Base-by-base conservation (phyloP, 2,797 vertebrate species). In the Cyprinella venusta region DNA sequence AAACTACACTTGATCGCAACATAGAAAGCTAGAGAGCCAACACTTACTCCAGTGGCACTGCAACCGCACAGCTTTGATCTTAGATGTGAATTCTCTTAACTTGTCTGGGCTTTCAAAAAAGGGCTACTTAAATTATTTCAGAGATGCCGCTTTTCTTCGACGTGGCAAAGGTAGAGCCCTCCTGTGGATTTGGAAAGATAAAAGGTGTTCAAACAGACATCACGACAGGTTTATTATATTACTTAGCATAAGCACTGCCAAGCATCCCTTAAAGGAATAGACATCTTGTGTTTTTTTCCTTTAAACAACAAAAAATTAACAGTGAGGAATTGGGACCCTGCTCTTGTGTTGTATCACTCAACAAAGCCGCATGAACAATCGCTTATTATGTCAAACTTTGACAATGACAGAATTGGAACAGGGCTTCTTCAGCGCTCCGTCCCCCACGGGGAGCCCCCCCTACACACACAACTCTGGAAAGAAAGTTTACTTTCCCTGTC, bases 391-490 rank as follows among this genome's bases (percentile, higher is more conserved):
- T 93, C 92, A 94, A 93, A 94, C 91, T 93, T 91, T 93, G 93
- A 93, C 93, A 90, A 89, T 94, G 94, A 95, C 94, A 95, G 94
- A 94, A 94, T 93, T 92, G 92, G 94, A 94, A 92, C 94, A 93
- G 88, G 89, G 88, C 87, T 93, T 91, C 86, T 87, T 87, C 82
- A 40, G 90, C 90, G 85, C 80, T 88, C 70, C 71, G 87, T 88
- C 89, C 88, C 91, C 92, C 91, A 90, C 91, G 87, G 93, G 92
- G 92, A 93, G 82, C 90, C 88, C 83, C 83, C 85, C 86, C 67
- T 40, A 84, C 84, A 81, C 87, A 81, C 87, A 77, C 89, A 90
- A 92, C 90, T 92, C 90, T 64, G 84, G 88, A 86, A 89, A 91
- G 89, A 93, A 91, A 92, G 90, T 93, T 93, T 92, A 94, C 93